Percentiles rank a stretch among this genome's conserved stretches.
These are phyloP conservation scores for Eupithecia dodoneata DNA, from an alignment of 2,888 invertebrate genomes.

Conservation along the genomic window DNA sequence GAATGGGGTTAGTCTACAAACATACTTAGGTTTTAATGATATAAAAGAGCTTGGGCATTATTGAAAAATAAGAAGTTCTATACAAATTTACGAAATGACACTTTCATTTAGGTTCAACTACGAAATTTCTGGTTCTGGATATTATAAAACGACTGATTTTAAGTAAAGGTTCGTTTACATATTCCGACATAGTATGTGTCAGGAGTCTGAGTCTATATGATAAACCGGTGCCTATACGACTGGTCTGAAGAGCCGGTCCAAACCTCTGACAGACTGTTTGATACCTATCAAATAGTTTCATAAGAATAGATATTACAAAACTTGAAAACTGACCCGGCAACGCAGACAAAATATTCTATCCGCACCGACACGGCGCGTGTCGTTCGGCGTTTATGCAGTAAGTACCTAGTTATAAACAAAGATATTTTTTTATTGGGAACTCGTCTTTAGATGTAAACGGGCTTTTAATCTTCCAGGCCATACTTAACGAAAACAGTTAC, in stretches of 20 bases:
- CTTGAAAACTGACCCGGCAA: no score
- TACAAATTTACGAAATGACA: not conserved
- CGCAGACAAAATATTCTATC: no score
- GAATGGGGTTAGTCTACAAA: no score
- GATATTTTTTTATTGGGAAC: not conserved
- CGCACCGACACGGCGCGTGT: not conserved
- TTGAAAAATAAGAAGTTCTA: not conserved
- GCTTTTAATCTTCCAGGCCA: not conserved
- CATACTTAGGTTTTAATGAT: no score
- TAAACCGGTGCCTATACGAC: no score
- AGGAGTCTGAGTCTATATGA: no score
- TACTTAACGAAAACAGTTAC: not conserved
- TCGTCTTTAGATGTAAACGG: not conserved
- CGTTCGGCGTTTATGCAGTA: not conserved
- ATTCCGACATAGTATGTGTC: not conserved
- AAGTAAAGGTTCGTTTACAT: not conserved
- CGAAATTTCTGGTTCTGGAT: not conserved
- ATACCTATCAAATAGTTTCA: no score
- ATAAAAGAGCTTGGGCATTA: not conserved
- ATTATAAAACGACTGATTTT: not conserved
- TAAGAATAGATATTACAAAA: no score
- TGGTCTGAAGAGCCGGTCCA: no score
- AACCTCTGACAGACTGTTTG: no score
- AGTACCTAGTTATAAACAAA: not conserved
- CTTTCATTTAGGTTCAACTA: not conserved